These are phyloP conservation scores for Tokudaia muenninki DNA, from an alignment of 2,797 vertebrate genomes.

Conservation along the genomic window DNA sequence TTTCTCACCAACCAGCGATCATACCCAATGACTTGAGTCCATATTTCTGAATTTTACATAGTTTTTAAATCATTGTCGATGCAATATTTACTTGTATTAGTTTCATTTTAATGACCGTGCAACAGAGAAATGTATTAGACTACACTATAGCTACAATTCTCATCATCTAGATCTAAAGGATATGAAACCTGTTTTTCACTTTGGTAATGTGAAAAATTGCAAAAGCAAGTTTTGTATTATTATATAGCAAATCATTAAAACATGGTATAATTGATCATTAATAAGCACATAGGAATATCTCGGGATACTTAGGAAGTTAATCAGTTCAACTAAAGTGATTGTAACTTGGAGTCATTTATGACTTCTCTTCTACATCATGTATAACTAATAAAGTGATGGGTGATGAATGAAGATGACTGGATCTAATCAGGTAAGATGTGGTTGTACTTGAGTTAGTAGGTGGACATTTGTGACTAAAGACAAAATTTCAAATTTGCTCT, in stretches of 20 bases:
- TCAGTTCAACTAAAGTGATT: not conserved
- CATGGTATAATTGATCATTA: not conserved
- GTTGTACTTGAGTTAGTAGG: not conserved
- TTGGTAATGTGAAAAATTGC: slow-evolving; percentile 24
- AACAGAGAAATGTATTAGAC: not conserved
- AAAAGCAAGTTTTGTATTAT: not conserved
- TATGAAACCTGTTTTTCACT: not conserved
- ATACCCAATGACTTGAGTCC: not conserved
- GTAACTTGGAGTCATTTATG: not conserved
- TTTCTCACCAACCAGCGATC: not conserved
- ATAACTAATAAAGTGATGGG: not conserved
- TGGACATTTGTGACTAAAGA: not conserved
- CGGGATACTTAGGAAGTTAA: not conserved
- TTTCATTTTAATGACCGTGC: not conserved
- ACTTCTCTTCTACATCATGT: not conserved
- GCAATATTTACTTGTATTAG: not conserved
- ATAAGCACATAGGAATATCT: not conserved
- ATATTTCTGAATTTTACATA: not conserved
- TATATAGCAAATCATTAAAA: not conserved
- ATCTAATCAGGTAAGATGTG: not conserved
- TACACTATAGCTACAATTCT: not conserved
- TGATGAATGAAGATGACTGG: not conserved
- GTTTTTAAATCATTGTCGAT: not conserved
- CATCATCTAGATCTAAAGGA: not conserved
- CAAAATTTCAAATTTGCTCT: not conserved